phyloP scores from a whole-genome alignment of 2,888 invertebrate genomes.

The Adelphocoris suturalis region DNA sequence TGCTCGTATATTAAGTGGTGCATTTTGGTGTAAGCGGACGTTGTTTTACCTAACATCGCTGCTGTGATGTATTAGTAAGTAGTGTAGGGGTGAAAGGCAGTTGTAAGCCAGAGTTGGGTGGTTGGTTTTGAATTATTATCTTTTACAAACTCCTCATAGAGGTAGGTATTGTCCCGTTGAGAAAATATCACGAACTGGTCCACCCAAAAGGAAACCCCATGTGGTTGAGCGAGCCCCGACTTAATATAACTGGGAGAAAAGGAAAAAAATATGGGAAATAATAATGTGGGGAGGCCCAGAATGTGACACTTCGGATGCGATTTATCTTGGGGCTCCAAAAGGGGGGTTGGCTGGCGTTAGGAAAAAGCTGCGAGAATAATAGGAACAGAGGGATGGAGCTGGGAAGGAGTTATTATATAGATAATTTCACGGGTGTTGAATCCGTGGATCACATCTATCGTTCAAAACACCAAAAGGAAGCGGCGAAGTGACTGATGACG shows the following conservation, averaged over 20 bases:
- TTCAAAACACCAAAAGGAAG: neutral
- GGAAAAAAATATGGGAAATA: neutral
- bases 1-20: too few species aligned
- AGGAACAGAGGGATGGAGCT: neutral
- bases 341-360: neutral
- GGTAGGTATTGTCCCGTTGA: neutral
- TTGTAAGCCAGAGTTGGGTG: neutral
- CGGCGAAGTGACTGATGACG: neutral
- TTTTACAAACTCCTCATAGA: neutral
- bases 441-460: slow-evolving; percentile 10
- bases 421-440: slow-evolving; percentile 58
- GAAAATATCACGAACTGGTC: neutral
- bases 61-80: too few species aligned
- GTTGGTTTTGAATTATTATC: neutral
- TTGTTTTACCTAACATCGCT: too few species aligned
- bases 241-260: neutral
- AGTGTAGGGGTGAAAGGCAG: too few species aligned
- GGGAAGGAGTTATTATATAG: slow-evolving; percentile 17
- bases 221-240: neutral
- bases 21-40: too few species aligned
- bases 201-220: neutral
- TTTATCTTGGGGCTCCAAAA: neutral
- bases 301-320: slow-evolving; percentile 50
- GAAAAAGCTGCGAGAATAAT: slow-evolving; percentile 20
- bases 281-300: slow-evolving; percentile 12